These are phyloP conservation scores for Aptenodytes forsteri DNA, from an alignment of 2,113 vertebrate genomes.

Conservation along the genomic window DNA sequence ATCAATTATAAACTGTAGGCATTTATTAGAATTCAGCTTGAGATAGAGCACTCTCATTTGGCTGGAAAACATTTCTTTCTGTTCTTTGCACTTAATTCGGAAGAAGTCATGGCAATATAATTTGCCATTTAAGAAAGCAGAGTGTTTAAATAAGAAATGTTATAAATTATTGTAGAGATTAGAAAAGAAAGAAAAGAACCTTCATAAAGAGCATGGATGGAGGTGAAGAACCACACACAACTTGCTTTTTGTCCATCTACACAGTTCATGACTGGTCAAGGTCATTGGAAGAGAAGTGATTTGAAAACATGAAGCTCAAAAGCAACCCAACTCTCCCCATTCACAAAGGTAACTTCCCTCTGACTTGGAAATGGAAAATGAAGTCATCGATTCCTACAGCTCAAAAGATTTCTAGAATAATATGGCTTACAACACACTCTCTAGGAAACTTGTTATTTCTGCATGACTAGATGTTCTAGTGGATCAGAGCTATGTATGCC, in stretches of 20 bases:
- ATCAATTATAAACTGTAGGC: constrained; percentile 74
- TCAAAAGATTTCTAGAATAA: background rate
- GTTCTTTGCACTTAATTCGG: background rate
- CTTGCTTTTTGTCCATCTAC: background rate
- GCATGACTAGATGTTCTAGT: background rate
- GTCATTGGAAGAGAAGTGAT: background rate
- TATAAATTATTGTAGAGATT: background rate
- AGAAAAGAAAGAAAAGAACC: background rate
- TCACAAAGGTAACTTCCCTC: background rate
- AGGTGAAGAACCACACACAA: constrained; percentile 18
- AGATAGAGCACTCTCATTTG: constrained; percentile 48
- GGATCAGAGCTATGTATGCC: background rate
- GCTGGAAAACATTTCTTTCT: constrained; percentile 27
- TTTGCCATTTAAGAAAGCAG: constrained; percentile 24
- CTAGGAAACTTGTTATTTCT: background rate
- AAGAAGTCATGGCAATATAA: constrained; percentile 26
- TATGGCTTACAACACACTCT: background rate
- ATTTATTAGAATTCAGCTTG: constrained; percentile 73
- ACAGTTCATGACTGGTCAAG: background rate
- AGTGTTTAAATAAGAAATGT: constrained; percentile 20
- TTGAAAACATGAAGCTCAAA: background rate
- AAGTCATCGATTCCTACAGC: background rate
- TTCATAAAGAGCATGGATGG: background rate
- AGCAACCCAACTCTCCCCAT: background rate
- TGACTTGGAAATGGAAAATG: background rate